A percentile compares a stretch with the other conserved stretches of the same genome.
phyloP scores from a whole-genome alignment of 2,797 vertebrate species.

The Sebastes cheni region DNA sequence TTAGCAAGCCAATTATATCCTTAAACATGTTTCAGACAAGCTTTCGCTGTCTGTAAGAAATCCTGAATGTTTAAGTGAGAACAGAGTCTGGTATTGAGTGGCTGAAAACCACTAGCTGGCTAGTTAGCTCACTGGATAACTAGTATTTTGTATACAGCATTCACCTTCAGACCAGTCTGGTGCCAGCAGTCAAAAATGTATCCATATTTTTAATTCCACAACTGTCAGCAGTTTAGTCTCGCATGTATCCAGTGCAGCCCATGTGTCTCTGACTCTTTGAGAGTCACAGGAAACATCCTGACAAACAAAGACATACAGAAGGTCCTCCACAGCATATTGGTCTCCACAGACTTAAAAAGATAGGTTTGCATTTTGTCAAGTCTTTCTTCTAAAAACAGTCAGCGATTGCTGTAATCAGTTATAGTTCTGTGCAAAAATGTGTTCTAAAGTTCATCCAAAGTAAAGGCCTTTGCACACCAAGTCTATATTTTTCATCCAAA shows the following conservation, averaged over 20 bases:
- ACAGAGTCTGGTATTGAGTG: background rate
- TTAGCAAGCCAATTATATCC: constrained; percentile 36
- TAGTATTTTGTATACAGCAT: background rate
- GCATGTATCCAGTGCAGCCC: background rate
- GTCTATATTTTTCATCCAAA: too few relatives aligned
- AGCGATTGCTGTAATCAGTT: background rate
- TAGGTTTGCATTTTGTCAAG: background rate
- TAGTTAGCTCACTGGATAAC: background rate
- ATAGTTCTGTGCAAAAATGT: background rate
- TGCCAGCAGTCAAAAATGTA: background rate
- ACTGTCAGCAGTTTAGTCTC: background rate
- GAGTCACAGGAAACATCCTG: background rate
- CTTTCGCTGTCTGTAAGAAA: background rate
- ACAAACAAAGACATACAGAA: background rate
- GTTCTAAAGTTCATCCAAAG: background rate
- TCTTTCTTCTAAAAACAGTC: background rate
- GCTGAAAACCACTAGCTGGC: background rate
- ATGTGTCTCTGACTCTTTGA: background rate
- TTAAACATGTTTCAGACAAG: constrained; percentile 19
- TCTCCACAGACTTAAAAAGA: background rate
- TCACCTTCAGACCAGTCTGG: background rate
- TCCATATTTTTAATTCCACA: background rate
- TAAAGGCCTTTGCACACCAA: background rate
- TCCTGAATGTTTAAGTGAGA: background rate
- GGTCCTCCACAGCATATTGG: background rate